A percentile compares a stretch with the other conserved stretches of the same genome.
These are phyloP conservation scores for Dissostichus mawsoni DNA, from an alignment of 2,113 vertebrate genomes.

Conservation along the genomic window DNA sequence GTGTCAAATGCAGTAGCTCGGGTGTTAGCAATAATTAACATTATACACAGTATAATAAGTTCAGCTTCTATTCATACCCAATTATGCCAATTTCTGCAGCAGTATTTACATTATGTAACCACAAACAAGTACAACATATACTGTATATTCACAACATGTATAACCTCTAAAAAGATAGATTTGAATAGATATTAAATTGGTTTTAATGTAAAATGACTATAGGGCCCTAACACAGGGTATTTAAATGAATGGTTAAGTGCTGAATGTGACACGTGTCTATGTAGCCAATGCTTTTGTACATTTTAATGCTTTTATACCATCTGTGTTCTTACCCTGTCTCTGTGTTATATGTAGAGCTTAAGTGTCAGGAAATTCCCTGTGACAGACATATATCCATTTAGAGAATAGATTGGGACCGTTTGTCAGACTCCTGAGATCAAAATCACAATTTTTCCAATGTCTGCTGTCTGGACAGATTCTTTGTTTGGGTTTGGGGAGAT, in stretches of 20 bases:
- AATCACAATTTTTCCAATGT: neutral
- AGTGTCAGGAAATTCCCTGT: conserved; percentile 35
- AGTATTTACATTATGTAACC: neutral
- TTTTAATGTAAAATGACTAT: conserved; percentile 5
- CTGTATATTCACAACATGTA: neutral
- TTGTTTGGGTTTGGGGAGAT: conserved; percentile 10
- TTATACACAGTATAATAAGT: neutral
- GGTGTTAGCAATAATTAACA: neutral
- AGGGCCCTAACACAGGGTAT: neutral
- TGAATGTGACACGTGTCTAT: conserved; percentile 19
- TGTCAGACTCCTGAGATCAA: conserved; percentile 51
- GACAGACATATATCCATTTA: conserved; percentile 46
- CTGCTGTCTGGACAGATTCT: conserved; percentile 31
- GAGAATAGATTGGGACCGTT: conserved; percentile 43
- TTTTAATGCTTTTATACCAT: conserved; percentile 17
- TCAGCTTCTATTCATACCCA: neutral
- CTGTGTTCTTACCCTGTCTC: conserved; percentile 28
- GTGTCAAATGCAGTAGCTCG: neutral
- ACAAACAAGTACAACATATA: neutral
- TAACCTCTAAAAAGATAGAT: neutral
- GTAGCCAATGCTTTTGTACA: conserved; percentile 3
- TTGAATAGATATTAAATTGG: neutral
- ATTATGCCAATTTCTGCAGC: conserved; percentile 4
- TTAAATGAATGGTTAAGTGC: neutral
- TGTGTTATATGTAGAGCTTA: conserved; percentile 26